Base-by-base conservation (phyloP, 2,113 vertebrate species). In the Mobula birostris region DNA sequence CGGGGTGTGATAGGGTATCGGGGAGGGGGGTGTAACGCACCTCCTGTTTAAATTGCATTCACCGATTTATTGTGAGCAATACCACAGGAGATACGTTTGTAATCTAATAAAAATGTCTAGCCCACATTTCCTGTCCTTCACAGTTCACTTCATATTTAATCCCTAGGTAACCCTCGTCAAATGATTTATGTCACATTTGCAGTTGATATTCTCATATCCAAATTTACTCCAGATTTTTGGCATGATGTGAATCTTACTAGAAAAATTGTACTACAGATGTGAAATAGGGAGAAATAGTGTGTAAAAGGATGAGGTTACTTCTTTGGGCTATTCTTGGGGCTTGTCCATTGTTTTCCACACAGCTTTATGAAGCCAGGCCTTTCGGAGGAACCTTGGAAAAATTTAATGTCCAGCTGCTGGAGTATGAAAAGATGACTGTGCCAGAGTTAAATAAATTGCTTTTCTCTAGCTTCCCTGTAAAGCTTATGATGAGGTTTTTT, bases 221-320 rank as follows among this genome's bases (percentile, higher is more conserved):
- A 90, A 90, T 66, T 90, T 68, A 66, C 85, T 90, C 58, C 61
- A 90, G 85, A 32, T 90, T 90, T 87, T 88, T 88, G 85, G 85
- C 85, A 63, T 32, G 66, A 68, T 36, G 66, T 66, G 15, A 66
- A n/a, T 90, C 32, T 66, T 66, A 66, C 61, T 7, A 19, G 61
- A 90, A 66, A 36, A n/a, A 7, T 66, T 32, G 61, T 12, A 32
- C 29, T n/a, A 14, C 61, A 66, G 61, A 19, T 90, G 14, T 68
- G 61, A 68, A 90, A 66, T 32, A 32, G 61, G 63, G 85, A 32
- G 63, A n/a, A 19, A 36, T 74, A 24, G 72, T 21, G 14, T 66
- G 85, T 66, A 15, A 32, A 68, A 19, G 29, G 0, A 68, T 19
- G 15, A 5, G 14, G 85, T n/a, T 19, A 61, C n/a, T 17, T 0